Evolutionary conservation across 2,113 vertebrate genomes (phyloP), one percentile per base, ranked within the genome.

Genomic region (Sebastes fasciatus): DNA sequence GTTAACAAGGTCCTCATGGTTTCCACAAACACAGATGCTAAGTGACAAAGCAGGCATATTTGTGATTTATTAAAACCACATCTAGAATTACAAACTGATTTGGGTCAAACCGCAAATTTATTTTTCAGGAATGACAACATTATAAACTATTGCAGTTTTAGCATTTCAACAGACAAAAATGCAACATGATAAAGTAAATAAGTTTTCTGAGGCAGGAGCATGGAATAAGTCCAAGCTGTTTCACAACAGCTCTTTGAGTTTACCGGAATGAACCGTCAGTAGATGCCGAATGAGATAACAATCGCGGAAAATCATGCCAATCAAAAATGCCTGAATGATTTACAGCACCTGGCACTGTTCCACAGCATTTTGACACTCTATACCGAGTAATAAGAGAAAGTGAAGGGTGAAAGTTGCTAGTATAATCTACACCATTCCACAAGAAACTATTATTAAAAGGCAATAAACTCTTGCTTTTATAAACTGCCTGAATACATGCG

Each of bases 211-310:
- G 73, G 75, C 85, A 86, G 66, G 76, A 91, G 57, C 52, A 52
- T 89, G 87, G 90, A 89, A 73, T 16, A 34, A 69, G 48, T 83
- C 88, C 63, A 86, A 91, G 82, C 23, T 74, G 77, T 95, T 94
- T 92, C 90, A 68, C 88, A 92, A 93, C 89, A 92, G 76, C 42
- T 52, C 71, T 63, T 74, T 63, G 78, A 81, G 54, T 84, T 81
- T 73, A 84, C 58, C 16, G 48, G 88, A 91, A 81, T 86, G 55
- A 78, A 74, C 68, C 68, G 4, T 72, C 65, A 63, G 62, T 63
- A 89, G 82, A 87, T 79, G 58, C 77, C 67, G 63, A 80, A 34
- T 77, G 60, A 82, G 93, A 93, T 93, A 91, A 89, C 23, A 26
- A 21, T 8, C 2, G 34, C 61, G 77, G n/a, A 75, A 81, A 86